phyloP scores from a whole-genome alignment of 2,113 vertebrate genomes.

The Ctenomys sociabilis region DNA sequence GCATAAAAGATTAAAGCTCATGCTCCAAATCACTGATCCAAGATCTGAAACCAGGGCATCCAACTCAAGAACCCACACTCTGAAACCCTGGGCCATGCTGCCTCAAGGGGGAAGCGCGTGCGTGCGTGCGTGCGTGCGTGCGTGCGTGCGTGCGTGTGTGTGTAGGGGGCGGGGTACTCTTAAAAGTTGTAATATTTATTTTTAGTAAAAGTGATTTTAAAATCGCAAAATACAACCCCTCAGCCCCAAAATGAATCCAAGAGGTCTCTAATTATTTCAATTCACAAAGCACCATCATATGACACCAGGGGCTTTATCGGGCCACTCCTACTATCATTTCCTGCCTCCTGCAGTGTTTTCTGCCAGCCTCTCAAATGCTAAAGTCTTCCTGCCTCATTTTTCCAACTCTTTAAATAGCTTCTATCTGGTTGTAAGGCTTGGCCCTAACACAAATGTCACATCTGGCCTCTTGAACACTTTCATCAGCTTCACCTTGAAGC shows the following conservation, averaged over 20 bases:
- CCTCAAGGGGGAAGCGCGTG: background rate
- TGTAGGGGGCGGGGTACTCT: background rate
- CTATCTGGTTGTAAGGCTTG: constrained; percentile 37
- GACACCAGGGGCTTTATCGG: constrained; percentile 21
- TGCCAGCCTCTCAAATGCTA: constrained; percentile 53
- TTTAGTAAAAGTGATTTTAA: background rate
- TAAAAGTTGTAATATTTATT: background rate
- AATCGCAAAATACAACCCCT: background rate
- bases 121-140: too few species aligned
- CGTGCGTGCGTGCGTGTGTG: too few species aligned
- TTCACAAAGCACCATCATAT: constrained; percentile 30
- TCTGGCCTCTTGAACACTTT: constrained; percentile 61
- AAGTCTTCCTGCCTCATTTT: constrained; percentile 5
- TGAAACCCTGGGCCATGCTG: background rate
- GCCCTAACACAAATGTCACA: constrained; percentile 57
- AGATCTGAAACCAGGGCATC: background rate
- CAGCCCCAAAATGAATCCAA: background rate
- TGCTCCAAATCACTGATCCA: background rate
- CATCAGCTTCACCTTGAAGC: constrained; percentile 55
- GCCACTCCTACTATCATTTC: background rate
- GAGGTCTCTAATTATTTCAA: constrained; percentile 46
- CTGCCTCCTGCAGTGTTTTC: constrained; percentile 50
- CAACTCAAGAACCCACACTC: background rate
- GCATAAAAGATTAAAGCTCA: background rate
- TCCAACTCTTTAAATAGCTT: constrained; percentile 67